Evolutionary conservation across 1,140 invertebrate species (phyloP).

Genomic region (Drosophila nikananu): DNA sequence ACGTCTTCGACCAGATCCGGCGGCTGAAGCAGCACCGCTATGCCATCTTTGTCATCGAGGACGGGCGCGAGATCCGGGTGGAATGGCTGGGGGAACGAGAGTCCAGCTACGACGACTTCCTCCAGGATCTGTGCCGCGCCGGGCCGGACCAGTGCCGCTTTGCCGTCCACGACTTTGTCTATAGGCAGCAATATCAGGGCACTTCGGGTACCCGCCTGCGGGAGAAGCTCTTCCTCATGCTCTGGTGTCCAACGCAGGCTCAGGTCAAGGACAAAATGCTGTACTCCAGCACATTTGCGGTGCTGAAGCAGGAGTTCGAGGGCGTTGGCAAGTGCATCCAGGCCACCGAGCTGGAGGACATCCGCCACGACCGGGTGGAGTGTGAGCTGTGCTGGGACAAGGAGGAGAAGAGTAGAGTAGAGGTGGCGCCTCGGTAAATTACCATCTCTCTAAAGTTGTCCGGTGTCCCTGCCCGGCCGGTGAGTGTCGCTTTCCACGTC

Average conservation of each 20-base stretch:
- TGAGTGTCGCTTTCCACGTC: conserved; percentile 18
- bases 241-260: conserved; percentile 58
- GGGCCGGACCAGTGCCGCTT: conserved; percentile 52
- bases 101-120: conserved; percentile 50
- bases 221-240: conserved; percentile 62
- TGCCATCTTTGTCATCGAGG: conserved; percentile 45
- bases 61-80: conserved; percentile 36
- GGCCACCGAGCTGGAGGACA: conserved; percentile 59
- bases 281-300: conserved; percentile 56
- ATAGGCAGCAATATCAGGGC: conserved; percentile 47
- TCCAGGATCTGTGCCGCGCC: conserved; percentile 26
- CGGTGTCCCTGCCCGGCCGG: neutral
- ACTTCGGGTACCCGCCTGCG: conserved; percentile 30
- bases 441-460: neutral
- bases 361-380: conserved; percentile 33
- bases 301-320: conserved; percentile 41
- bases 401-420: conserved; percentile 18
- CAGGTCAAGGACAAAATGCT: conserved; percentile 66
- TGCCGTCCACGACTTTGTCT: conserved; percentile 56
- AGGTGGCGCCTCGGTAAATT: no score
- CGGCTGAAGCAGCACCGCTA: conserved; percentile 55
- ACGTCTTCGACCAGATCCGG: conserved; percentile 52
- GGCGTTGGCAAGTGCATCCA: conserved; percentile 62
- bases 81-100: conserved; percentile 37
- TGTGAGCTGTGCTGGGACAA: conserved; percentile 48